Conservation (phyloP, 2,797 vertebrate species). For the Tragopan temminckii region DNA sequence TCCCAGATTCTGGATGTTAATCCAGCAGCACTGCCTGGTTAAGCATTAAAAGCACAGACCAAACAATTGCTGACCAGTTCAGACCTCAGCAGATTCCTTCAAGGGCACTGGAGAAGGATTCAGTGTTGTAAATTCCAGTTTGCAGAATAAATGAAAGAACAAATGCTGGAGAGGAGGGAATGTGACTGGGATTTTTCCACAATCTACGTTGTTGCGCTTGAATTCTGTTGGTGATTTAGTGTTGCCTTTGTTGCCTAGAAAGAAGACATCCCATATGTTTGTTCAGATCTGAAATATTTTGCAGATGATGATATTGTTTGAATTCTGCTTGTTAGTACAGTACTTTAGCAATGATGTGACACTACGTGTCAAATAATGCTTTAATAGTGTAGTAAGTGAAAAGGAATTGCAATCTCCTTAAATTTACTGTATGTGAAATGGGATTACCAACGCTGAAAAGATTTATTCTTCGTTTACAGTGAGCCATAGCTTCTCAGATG, state of each 20-base stretch:
- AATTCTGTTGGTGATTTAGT: conserved; percentile 72
- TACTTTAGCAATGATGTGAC: neutral
- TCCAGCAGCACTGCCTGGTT: neutral
- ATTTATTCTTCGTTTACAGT: neutral
- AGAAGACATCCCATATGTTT: neutral
- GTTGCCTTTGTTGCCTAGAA: conserved; percentile 74
- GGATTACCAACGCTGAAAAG: neutral
- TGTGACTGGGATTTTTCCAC: conserved; percentile 2
- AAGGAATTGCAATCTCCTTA: neutral
- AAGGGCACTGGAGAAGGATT: conserved; percentile 53
- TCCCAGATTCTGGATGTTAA: neutral
- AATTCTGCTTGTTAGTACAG: neutral
- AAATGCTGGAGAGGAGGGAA: conserved; percentile 33
- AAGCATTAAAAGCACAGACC: neutral
- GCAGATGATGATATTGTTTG: neutral
- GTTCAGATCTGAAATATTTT: neutral
- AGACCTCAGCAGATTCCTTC: neutral
- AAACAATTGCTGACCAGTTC: neutral
- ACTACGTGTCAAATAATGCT: neutral
- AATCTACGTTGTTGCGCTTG: conserved; percentile 55
- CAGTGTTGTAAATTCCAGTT: conserved; percentile 88
- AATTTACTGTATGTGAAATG: neutral
- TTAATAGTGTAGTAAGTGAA: neutral
- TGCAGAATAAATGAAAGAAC: conserved; percentile 76
- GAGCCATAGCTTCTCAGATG: neutral